Percentiles rank a stretch among this genome's conserved stretches.
Conservation (phyloP, 2,113 vertebrate genomes). For the Hypanus sabinus region DNA sequence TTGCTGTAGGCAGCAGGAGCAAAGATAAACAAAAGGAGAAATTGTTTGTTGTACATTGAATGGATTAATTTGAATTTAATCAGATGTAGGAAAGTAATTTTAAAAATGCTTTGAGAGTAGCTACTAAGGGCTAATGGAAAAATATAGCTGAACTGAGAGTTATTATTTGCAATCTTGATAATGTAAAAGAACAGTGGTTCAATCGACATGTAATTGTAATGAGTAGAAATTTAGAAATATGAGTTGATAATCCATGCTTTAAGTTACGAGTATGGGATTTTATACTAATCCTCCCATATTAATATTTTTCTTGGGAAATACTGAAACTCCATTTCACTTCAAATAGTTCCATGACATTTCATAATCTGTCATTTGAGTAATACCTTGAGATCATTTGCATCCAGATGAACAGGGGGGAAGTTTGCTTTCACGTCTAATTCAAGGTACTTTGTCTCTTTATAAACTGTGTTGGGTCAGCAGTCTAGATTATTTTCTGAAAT, state of each 20-base stretch:
- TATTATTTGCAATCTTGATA: not conserved
- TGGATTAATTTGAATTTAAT: not conserved
- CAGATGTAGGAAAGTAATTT: not conserved
- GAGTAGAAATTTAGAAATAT: not conserved
- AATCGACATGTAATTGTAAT: not conserved
- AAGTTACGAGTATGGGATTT: not conserved
- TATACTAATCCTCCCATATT: not conserved
- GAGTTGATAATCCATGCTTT: not conserved
- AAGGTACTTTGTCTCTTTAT: not conserved
- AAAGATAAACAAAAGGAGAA: slow-evolving; percentile 31
- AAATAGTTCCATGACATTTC: not conserved
- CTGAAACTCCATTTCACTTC: not conserved
- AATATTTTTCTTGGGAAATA: not conserved
- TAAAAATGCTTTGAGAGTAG: not conserved
- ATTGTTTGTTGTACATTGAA: not conserved
- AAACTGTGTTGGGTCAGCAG: not conserved
- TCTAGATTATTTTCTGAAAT: not conserved
- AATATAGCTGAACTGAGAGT: not conserved
- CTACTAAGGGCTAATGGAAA: not conserved
- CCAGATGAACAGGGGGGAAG: not conserved
- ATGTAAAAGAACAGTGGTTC: not conserved
- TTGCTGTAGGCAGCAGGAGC: slow-evolving; percentile 17
- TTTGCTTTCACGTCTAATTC: not conserved
- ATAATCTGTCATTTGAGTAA: not conserved
- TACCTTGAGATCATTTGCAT: not conserved